Conservation (phyloP, 2,797 vertebrate genomes). For the Eupleurogrammus muticus region DNA sequence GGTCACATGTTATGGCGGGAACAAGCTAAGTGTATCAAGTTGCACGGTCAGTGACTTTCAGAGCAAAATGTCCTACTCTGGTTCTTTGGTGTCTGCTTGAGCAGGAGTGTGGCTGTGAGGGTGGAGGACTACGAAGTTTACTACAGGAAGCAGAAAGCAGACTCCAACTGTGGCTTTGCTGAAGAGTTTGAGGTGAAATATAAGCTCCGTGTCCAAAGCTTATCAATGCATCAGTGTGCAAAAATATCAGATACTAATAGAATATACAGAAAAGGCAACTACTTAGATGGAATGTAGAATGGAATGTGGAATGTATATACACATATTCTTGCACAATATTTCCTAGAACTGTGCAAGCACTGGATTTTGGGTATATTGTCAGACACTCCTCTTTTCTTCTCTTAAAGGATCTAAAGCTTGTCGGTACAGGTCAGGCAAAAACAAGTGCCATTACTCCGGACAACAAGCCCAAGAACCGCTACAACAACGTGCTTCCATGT, state of each 20-base stretch:
- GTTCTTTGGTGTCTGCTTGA: constrained; percentile 36
- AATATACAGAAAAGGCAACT: no score
- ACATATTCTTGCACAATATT: no score
- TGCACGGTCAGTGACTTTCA: not conserved
- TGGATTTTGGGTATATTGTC: not conserved
- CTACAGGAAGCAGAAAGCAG: constrained; percentile 92
- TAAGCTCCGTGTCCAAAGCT: not conserved
- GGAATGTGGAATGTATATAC: no score
- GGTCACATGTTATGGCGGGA: not conserved
- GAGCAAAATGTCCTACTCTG: not conserved
- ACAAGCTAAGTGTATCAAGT: not conserved
- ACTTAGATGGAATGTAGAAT: no score
- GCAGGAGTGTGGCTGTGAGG: constrained; percentile 87
- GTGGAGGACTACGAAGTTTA: constrained; percentile 91
- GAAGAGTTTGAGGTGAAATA: constrained; percentile 92
- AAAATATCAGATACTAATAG: no score
- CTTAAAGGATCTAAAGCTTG: constrained; percentile 88
- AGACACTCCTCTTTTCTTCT: not conserved
- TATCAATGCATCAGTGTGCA: not conserved
- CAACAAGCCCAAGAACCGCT: constrained; percentile 96
- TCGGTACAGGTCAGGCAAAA: constrained; percentile 89
- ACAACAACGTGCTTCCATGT: constrained; percentile 97
- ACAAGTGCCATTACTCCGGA: constrained; percentile 84
- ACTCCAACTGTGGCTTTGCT: constrained; percentile 95
- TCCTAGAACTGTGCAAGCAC: not conserved